phyloP scores from a whole-genome alignment of 2,113 vertebrate genomes.

The Nibea albiflora region DNA sequence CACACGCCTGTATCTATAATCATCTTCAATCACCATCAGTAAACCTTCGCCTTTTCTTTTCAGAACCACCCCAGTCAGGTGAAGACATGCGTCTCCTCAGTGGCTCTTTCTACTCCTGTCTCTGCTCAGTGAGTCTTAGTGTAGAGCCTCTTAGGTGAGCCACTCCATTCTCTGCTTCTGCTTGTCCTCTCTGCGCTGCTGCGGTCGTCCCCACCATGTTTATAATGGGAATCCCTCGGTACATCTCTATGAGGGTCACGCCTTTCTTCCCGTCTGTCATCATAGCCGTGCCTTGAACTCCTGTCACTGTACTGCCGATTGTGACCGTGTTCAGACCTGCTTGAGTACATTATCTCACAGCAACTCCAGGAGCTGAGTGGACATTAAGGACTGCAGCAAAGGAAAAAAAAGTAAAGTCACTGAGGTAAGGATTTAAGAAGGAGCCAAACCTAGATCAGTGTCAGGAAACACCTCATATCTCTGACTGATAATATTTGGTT shows the following conservation, averaged over 20 bases:
- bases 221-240: conserved; percentile 29
- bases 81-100: conserved; percentile 45
- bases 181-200: conserved; percentile 27
- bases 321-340: conserved; percentile 46
- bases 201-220: conserved; percentile 25
- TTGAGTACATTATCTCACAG: conserved; percentile 62
- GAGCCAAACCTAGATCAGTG: not conserved
- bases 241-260: conserved; percentile 21
- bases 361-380: not conserved
- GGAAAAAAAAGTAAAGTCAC: not conserved
- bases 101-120: conserved; percentile 57
- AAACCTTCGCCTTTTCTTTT: conserved; percentile 51
- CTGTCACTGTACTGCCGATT: conserved; percentile 45
- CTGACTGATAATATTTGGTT: not conserved
- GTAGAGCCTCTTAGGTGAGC: conserved; percentile 43
- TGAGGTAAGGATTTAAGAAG: not conserved
- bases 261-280: conserved; percentile 46
- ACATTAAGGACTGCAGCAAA: not conserved
- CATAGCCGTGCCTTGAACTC: conserved; percentile 38
- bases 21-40: conserved; percentile 8
- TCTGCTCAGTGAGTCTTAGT: conserved; percentile 38
- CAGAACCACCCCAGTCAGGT: conserved; percentile 30
- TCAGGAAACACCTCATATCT: not conserved
- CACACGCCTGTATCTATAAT: conserved; percentile 49
- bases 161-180: conserved; percentile 41